phyloP scores from a whole-genome alignment of 2,113 vertebrate species.

The Pachypanchax playfairii region DNA sequence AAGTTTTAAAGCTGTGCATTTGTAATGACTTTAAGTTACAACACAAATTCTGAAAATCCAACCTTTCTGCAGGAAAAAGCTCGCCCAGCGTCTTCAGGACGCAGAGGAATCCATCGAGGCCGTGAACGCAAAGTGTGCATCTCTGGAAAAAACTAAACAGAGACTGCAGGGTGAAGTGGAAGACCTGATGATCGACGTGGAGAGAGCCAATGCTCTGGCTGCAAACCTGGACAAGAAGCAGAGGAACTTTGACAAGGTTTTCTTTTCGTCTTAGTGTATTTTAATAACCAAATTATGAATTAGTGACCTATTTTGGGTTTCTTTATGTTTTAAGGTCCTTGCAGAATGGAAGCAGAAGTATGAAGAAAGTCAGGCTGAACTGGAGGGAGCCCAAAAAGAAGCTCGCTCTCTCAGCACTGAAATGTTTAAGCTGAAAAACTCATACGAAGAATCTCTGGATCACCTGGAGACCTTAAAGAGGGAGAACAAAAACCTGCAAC shows the following conservation, averaged over 20 bases:
- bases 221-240: constrained; percentile 78
- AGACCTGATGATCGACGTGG: constrained; percentile 77
- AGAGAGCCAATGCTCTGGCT: constrained; percentile 77
- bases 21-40: neutral
- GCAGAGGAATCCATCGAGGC: constrained; percentile 76
- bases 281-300: neutral
- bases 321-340: constrained; percentile 73
- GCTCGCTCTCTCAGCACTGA: constrained; percentile 84
- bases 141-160: constrained; percentile 78
- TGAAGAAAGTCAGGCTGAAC: constrained; percentile 82
- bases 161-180: constrained; percentile 73
- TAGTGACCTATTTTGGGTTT: neutral
- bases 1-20: neutral
- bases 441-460: constrained; percentile 86
- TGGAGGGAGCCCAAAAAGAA: constrained; percentile 83
- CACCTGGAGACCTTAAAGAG: constrained; percentile 86
- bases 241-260: constrained; percentile 79
- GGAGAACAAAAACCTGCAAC: constrained; percentile 83
- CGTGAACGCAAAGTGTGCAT: constrained; percentile 76
- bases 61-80: constrained; percentile 68
- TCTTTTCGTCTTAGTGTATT: neutral
- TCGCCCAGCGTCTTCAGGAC: constrained; percentile 78
- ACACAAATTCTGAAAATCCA: neutral
- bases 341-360: constrained; percentile 87
- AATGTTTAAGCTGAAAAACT: constrained; percentile 87